phyloP scores from a whole-genome alignment of 2,888 invertebrate genomes.

The Corbicula japonica region DNA sequence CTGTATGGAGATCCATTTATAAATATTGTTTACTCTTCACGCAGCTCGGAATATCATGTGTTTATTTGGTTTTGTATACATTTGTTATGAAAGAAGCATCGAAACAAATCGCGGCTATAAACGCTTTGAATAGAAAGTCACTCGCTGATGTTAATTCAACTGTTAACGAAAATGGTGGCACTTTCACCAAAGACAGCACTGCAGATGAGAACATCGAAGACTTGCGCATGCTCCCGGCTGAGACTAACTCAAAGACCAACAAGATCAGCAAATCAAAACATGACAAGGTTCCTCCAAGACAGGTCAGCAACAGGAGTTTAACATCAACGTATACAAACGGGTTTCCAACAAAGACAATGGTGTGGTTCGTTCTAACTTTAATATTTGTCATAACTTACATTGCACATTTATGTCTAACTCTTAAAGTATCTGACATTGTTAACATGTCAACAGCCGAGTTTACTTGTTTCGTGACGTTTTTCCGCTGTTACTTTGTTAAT shows the following conservation, averaged over 20 bases:
- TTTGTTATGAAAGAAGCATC: slow-evolving; percentile 47
- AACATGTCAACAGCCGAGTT: slow-evolving; percentile 33
- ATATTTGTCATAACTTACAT: slow-evolving; percentile 40
- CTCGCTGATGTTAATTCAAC: too few species aligned
- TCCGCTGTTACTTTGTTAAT: slow-evolving; percentile 45
- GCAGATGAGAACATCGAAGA: too few species aligned
- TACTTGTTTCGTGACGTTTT: slow-evolving; percentile 36
- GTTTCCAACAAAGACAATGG: slow-evolving; percentile 47
- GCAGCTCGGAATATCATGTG: slow-evolving; percentile 30
- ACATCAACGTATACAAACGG: neutral
- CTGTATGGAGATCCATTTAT: slow-evolving; percentile 31
- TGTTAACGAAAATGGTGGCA: too few species aligned
- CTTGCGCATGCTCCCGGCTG: too few species aligned
- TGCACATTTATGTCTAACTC: slow-evolving; percentile 22
- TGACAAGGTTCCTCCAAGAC: too few species aligned
- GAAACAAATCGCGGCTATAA: slow-evolving; percentile 27
- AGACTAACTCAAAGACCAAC: too few species aligned
- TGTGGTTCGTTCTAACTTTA: slow-evolving; percentile 49
- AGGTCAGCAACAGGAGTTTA: too few species aligned
- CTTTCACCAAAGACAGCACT: too few species aligned
- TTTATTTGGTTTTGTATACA: slow-evolving; percentile 30
- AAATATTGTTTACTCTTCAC: slow-evolving; percentile 35
- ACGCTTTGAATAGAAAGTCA: neutral
- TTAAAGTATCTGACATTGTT: slow-evolving; percentile 28
- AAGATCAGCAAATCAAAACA: too few species aligned